Base-by-base conservation (phyloP, 2,113 vertebrate genomes). In the Chamaetylas fuelleborni region DNA sequence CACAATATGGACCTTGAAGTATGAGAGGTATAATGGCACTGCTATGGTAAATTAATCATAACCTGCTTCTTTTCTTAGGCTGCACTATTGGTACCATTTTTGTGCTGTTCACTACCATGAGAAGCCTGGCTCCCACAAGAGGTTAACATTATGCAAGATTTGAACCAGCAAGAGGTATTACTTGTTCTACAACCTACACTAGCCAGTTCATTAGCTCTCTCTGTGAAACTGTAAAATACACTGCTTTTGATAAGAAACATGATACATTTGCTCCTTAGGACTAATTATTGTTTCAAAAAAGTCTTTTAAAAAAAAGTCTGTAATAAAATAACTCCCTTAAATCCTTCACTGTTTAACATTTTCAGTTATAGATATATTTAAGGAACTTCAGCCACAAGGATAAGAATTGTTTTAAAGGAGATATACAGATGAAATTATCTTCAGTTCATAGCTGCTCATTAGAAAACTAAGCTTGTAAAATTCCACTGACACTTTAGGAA, bases 61-160 rank as follows among this genome's bases (percentile, higher is more conserved):
- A 74, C 20, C 25, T 57, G 23, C 24, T 50, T 36, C 43, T 81
- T 70, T 69, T 48, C 47, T 19, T 48, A 77, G 62, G 61, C 74
- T 77, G 40, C 42, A 10, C 34, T 57, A 20, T 57, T 0, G 0
- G 22, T 40, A 60, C 48, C 3, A 28, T 72, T 81, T 78, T 11
- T 57, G 29, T 53, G 53, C n/a, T 91, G 66, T 72, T 87, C 65
- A 56, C 47, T 25, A 17, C 45, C 28, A 42, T 43, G 48, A 60
- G 79, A 91, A 88, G n/a, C 23, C 64, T 93, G 79, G 57, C 79
- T 96, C 70, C 62, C 6, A 4, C 72, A 87, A 72, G 58, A 92
- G 33, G 70, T 92, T 78, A 89, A 70, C 24, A 43, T 91, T 60
- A 61, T 47, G 80, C 90, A 97, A 89, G 48, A 79, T 64, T 88